Base-by-base conservation (phyloP, 2,113 vertebrate species). In the Passer domesticus region DNA sequence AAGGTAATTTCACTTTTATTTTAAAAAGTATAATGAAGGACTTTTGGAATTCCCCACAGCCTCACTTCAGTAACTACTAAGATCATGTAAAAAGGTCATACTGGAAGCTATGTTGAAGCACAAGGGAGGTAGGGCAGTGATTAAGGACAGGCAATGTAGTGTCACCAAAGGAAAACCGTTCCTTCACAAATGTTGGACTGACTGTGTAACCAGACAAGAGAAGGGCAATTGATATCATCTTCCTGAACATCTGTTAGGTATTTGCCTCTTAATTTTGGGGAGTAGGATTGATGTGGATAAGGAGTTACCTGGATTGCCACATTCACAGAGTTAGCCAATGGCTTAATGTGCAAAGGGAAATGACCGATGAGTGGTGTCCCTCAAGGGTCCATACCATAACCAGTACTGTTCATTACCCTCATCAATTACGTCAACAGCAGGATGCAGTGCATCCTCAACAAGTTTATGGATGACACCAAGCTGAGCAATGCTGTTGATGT, bases 141-240 rank as follows among this genome's bases (percentile, higher is more conserved):
- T 56, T 46, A 60, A 66, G 53, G 41, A 62, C 7, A 58, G 15
- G 1, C 0, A 8, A 10, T 4, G 1, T 39, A 18, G 10, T 0
- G 3, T 77, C 53, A 73, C 11, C 10, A 25, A 23, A 9, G 10
- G 28, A 59, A 91, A 78, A 69, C 30, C 17, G 4, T 35, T 33
- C 28, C 39, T 74, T 74, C 64, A 59, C 16, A 50, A 41, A n/a
- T 20, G 4, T 22, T 69, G 24, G 11, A 59, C 18, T 53, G n/a
- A 21, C 23, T 73, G 6, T 13, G 28, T 44, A 21, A 52, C 10
- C 44, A 23, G 39, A 22, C 23, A 73, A 77, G 17, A 39, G 44
- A 88, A 73, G 11, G 12, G 10, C 8, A 63, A 67, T 9, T 39
- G 7, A 24, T 33, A 27, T 16, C 3, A 49, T 30, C 28, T 78